These are phyloP conservation scores for Saccopteryx leptura DNA, from an alignment of 2,113 vertebrate genomes.

Conservation along the genomic window DNA sequence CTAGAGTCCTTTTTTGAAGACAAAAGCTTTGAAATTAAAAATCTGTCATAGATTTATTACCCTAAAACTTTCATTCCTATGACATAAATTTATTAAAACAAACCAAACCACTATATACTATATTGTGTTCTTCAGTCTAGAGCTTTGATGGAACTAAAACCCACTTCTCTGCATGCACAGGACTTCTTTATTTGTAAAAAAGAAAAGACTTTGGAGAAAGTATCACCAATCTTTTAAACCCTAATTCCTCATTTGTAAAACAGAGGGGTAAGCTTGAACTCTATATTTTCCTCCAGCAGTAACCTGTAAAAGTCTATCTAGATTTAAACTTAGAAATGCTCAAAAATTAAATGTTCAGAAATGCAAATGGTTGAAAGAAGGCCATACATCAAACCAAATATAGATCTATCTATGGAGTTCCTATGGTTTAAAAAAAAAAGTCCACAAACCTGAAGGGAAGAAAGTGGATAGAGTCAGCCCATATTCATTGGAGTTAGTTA, in stretches of 20 bases:
- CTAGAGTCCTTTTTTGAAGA: not conserved
- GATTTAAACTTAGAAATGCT: slow-evolving; percentile 8
- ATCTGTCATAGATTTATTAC: slow-evolving; percentile 25
- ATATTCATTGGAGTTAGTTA: not conserved
- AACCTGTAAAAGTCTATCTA: slow-evolving; percentile 8
- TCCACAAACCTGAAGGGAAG: not conserved
- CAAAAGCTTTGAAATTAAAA: slow-evolving; percentile 30
- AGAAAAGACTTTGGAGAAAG: not conserved
- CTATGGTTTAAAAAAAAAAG: not conserved
- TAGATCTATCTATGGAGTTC: not conserved
- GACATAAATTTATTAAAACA: slow-evolving; percentile 5
- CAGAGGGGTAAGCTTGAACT: not conserved
- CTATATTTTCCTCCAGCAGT: not conserved
- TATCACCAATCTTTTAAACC: slow-evolving; percentile 29
- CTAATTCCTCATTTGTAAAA: slow-evolving; percentile 47
- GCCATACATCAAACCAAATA: slow-evolving; percentile 19
- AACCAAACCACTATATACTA: slow-evolving; percentile 23
- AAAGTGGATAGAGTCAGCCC: not conserved
- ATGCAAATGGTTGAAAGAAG: not conserved
- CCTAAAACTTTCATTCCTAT: slow-evolving; percentile 2
- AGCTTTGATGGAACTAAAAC: slow-evolving; percentile 53
- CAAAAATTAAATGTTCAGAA: slow-evolving; percentile 32
- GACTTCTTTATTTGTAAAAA: slow-evolving; percentile 37
- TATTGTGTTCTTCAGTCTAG: not conserved
- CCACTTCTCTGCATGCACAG: not conserved